These are phyloP conservation scores for Crotophaga sulcirostris DNA, from an alignment of 2,113 vertebrate genomes.

Conservation along the genomic window DNA sequence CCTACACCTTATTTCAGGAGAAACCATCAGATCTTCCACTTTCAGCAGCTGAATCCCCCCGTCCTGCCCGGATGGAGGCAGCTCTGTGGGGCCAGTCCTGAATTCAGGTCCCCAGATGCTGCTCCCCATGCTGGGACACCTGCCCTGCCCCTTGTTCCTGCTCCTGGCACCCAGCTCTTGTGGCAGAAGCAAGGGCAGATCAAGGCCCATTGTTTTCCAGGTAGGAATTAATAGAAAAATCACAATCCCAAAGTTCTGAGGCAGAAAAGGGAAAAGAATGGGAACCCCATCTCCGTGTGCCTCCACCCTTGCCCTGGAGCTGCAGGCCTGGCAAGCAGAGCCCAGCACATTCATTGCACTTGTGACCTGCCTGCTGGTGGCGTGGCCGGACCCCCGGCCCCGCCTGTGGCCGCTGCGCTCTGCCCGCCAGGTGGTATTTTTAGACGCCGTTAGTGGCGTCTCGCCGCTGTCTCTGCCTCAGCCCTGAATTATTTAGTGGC, in stretches of 20 bases:
- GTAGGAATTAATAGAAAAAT: not conserved
- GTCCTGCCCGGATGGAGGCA: not conserved
- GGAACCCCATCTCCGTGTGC: not conserved
- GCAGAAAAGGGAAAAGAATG: not conserved
- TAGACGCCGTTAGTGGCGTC: not conserved
- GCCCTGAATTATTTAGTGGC: not conserved
- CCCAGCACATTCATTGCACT: not conserved
- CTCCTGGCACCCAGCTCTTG: not conserved
- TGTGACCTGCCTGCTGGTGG: not conserved
- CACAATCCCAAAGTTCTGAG: not conserved
- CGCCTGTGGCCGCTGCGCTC: not conserved
- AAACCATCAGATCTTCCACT: not conserved
- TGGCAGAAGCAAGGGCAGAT: not conserved
- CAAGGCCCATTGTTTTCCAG: not conserved
- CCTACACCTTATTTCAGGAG: not conserved
- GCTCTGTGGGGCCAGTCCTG: not conserved
- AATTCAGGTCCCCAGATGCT: not conserved
- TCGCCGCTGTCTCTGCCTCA: not conserved
- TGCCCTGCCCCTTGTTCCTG: not conserved
- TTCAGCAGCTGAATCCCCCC: not conserved
- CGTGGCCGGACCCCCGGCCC: fast-evolving
- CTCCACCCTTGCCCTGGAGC: not conserved
- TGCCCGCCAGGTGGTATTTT: not conserved
- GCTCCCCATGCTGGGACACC: not conserved
- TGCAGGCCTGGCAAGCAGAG: not conserved